phyloP scores from a whole-genome alignment of 2,888 invertebrate species.

The Deilephila porcellus region DNA sequence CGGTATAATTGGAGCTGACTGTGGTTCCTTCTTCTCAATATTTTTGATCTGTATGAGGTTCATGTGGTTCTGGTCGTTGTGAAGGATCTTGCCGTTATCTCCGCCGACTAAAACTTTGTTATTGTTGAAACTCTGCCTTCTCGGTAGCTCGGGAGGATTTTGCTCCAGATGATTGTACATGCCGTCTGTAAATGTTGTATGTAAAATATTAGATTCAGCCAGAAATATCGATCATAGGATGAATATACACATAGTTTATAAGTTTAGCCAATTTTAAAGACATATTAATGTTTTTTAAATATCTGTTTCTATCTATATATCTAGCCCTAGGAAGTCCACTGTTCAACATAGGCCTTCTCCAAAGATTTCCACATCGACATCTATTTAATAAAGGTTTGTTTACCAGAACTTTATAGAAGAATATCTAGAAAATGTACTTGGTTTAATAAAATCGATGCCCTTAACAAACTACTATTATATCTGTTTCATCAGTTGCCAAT shows the following conservation, averaged over 20 bases:
- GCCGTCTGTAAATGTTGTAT: slow-evolving; percentile 56
- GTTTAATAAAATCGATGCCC: no score
- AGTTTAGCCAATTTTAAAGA: background rate
- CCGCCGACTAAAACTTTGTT: slow-evolving; percentile 79
- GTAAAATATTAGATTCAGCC: background rate
- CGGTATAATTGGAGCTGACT: slow-evolving; percentile 56
- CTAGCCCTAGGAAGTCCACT: no score
- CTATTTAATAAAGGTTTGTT: no score
- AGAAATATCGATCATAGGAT: no score
- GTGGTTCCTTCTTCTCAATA: slow-evolving; percentile 49
- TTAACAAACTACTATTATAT: no score
- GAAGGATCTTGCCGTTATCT: slow-evolving; percentile 61
- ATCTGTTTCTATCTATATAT: no score
- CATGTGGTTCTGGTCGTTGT: slow-evolving; percentile 52
- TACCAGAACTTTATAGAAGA: no score
- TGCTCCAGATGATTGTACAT: slow-evolving; percentile 67
- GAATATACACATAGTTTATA: background rate
- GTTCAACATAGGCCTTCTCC: no score
- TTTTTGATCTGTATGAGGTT: slow-evolving; percentile 63
- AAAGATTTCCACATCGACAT: no score
- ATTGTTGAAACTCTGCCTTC: slow-evolving; percentile 73
- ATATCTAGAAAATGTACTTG: no score
- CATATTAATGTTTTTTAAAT: no score
- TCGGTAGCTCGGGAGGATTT: slow-evolving; percentile 80
- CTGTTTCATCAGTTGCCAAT: no score